Percentiles rank a stretch among this genome's conserved stretches.
Conservation (phyloP, 2,113 vertebrate genomes). For the Megaceryle maxima region DNA sequence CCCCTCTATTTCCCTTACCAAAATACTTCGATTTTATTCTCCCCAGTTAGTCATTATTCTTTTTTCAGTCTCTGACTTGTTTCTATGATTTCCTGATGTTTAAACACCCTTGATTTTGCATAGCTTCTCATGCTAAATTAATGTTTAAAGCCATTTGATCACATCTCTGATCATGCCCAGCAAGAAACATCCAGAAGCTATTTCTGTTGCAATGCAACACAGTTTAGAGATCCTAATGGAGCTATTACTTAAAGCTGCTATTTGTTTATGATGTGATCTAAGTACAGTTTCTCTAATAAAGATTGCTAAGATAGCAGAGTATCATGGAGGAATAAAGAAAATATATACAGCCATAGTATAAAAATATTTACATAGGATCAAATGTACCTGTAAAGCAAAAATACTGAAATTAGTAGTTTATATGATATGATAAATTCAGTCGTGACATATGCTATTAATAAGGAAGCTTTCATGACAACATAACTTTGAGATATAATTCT, state of each 20-base stretch:
- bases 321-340: neutral
- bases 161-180: neutral
- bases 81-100: neutral
- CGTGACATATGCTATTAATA: neutral
- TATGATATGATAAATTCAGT: neutral
- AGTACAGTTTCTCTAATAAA: neutral
- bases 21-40: neutral
- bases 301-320: neutral
- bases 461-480: neutral
- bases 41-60: neutral
- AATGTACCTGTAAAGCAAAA: neutral
- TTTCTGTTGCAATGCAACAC: neutral
- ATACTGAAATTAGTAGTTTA: neutral
- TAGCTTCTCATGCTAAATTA: conserved; percentile 2
- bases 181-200: neutral
- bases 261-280: neutral
- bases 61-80: neutral
- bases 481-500: neutral
- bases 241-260: neutral
- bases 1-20: neutral
- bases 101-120: neutral
- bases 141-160: neutral
- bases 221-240: neutral
- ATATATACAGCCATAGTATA: neutral
- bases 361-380: neutral